These are phyloP conservation scores for Callyntrura guangdongensis DNA, from an alignment of 2,888 invertebrate species.

Conservation along the genomic window DNA sequence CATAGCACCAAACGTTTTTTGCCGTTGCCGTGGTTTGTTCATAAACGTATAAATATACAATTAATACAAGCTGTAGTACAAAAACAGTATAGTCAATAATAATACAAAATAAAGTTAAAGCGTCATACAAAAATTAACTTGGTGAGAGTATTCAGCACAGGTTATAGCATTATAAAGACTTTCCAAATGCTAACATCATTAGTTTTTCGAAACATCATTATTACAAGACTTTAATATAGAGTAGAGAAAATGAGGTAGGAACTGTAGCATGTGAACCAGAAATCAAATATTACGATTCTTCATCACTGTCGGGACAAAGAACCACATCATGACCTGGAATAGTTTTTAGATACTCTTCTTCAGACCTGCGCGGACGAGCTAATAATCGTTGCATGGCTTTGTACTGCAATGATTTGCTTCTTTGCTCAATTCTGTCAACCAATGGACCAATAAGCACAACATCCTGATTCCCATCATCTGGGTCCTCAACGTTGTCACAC, in stretches of 20 bases:
- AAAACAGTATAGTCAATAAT: too few relatives aligned
- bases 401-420: not conserved
- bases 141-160: too few relatives aligned
- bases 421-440: slow-evolving; percentile 38
- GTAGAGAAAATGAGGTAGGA: too few relatives aligned
- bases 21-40: too few relatives aligned
- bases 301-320: slow-evolving; percentile 76
- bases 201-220: too few relatives aligned
- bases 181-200: too few relatives aligned
- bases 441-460: not conserved
- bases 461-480: not conserved
- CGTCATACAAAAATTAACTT: too few relatives aligned
- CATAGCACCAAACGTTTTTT: not conserved
- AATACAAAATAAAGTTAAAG: too few relatives aligned
- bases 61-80: too few relatives aligned
- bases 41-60: too few relatives aligned
- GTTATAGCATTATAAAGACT: too few relatives aligned
- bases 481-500: not conserved
- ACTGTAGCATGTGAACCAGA: not conserved
- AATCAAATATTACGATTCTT: slow-evolving; percentile 54
- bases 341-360: slow-evolving; percentile 45
- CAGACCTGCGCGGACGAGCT: slow-evolving; percentile 4
- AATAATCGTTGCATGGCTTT: slow-evolving; percentile 16
- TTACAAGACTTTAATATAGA: too few relatives aligned
- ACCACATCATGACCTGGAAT: slow-evolving; percentile 76